Percentiles rank a stretch among this genome's conserved stretches.
These are phyloP conservation scores for Nycteola revayana DNA, from an alignment of 2,888 invertebrate genomes.

Conservation along the genomic window DNA sequence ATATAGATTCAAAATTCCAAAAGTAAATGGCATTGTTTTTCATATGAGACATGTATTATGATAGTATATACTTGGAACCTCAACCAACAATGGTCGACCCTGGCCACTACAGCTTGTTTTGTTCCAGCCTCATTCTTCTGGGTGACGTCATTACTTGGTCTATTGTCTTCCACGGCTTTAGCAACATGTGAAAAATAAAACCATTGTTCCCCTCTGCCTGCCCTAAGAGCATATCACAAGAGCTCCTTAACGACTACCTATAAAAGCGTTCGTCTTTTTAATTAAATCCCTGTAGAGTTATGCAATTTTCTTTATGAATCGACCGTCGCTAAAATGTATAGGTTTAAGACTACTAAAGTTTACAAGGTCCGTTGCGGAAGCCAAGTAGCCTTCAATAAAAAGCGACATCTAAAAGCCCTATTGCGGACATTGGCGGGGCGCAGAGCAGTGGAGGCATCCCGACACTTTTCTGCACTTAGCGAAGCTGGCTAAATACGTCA, in stretches of 20 bases:
- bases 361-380: constrained; percentile 30
- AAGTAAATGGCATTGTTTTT: too few species aligned
- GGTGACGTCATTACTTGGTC: constrained; percentile 62
- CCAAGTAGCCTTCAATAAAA: constrained; percentile 45
- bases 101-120: constrained; percentile 68
- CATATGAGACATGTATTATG: constrained; percentile 3
- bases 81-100: constrained; percentile 46
- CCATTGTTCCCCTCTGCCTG: constrained; percentile 32
- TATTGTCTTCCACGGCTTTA: constrained; percentile 50
- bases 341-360: constrained; percentile 24
- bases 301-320: constrained; percentile 20
- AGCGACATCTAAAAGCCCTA: constrained; percentile 51
- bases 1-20: too few species aligned
- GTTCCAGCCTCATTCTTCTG: constrained; percentile 67
- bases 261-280: constrained; percentile 14
- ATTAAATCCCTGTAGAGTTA: constrained; percentile 15
- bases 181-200: constrained; percentile 52
- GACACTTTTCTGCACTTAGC: constrained; percentile 69
- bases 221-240: constrained; percentile 27
- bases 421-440: constrained; percentile 49
- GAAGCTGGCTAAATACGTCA: constrained; percentile 39
- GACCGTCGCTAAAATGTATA: constrained; percentile 13
- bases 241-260: constrained; percentile 7
- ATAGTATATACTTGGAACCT: constrained; percentile 22
- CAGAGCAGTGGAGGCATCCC: constrained; percentile 35